Conservation (phyloP, 2,888 invertebrate species). For the Byasa hedistus region DNA sequence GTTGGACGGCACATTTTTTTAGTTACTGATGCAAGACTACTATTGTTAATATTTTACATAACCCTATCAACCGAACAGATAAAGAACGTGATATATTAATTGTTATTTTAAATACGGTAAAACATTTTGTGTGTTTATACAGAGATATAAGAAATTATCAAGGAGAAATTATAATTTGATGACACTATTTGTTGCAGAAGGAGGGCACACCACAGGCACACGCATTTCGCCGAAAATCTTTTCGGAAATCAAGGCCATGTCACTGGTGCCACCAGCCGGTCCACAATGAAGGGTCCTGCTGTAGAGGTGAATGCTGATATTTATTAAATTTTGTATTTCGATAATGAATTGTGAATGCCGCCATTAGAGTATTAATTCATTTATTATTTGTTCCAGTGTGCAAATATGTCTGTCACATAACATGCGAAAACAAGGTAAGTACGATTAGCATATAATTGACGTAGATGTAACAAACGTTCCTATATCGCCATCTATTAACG, state of each 20-base stretch:
- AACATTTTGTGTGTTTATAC: background rate
- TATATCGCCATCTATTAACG: constrained; percentile 29
- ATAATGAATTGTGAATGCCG: background rate
- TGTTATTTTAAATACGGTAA: background rate
- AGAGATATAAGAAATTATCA: background rate
- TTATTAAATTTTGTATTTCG: background rate
- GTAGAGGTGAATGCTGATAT: constrained; percentile 82
- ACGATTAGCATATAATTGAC: too few species aligned
- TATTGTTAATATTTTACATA: constrained; percentile 7
- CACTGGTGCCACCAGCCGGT: constrained; percentile 90
- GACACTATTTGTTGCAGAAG: constrained; percentile 77
- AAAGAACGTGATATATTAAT: background rate
- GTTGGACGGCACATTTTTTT: constrained; percentile 17
- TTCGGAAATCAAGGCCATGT: constrained; percentile 87
- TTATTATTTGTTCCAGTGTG: constrained; percentile 84
- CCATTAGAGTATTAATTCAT: background rate
- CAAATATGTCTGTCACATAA: constrained; percentile 89
- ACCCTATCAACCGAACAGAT: background rate
- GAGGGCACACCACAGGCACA: constrained; percentile 85
- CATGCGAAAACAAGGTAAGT: constrained; percentile 88
- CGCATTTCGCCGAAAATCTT: constrained; percentile 86
- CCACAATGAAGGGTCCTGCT: constrained; percentile 86
- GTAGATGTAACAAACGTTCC: background rate
- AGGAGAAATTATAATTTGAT: background rate
- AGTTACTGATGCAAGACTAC: constrained; percentile 14